Evolutionary conservation across 2,888 invertebrate genomes (phyloP), one percentile per base, ranked within the genome.

Genomic region (Mesopsocus fuscifrons): DNA sequence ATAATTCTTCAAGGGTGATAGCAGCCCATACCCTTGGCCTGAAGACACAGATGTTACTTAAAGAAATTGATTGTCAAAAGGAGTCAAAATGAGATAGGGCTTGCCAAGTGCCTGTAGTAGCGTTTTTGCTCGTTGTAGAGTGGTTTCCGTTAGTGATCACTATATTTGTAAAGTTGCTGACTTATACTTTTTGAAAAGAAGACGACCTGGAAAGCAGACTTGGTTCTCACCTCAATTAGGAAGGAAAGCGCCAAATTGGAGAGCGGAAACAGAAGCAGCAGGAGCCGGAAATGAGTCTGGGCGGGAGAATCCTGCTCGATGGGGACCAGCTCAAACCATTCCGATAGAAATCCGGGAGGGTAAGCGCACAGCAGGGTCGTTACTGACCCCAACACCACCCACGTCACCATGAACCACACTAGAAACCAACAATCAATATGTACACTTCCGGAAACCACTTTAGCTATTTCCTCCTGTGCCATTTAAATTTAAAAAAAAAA

Each of bases 401-500:
- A 54, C 9, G 72, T 66, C 6, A 65, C 46, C 45, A 80, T 61
- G 59, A 81, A 72, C 51, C 65, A 66, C 51, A 66, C 75, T 75
- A 60, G 30, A 61, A 57, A 47, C 45, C 34, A 50, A 44, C 50
- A 35, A 44, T 45, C 43, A 45, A 34, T 3, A 15, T 18, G 35
- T 31, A n/a, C n/a, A n/a, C n/a, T n/a, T n/a, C n/a, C n/a, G n/a
- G n/a, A n/a, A n/a, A n/a, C n/a, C n/a, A n/a, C n/a, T n/a, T n/a
- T n/a, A n/a, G n/a, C n/a, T n/a, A n/a, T n/a, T n/a, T n/a, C n/a
- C n/a, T n/a, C n/a, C n/a, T n/a, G n/a, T n/a, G n/a, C n/a, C n/a
- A n/a, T n/a, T n/a, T n/a, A n/a, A n/a, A n/a, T n/a, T n/a, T n/a
- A n/a, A n/a, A n/a, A n/a, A n/a, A n/a, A n/a, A n/a, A n/a, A n/a